A percentile compares a stretch with the other conserved stretches of the same genome.
phyloP scores from a whole-genome alignment of 30 jellyfish, hydroid and myxozoan genomes.

The Nemopilema nomurai region DNA sequence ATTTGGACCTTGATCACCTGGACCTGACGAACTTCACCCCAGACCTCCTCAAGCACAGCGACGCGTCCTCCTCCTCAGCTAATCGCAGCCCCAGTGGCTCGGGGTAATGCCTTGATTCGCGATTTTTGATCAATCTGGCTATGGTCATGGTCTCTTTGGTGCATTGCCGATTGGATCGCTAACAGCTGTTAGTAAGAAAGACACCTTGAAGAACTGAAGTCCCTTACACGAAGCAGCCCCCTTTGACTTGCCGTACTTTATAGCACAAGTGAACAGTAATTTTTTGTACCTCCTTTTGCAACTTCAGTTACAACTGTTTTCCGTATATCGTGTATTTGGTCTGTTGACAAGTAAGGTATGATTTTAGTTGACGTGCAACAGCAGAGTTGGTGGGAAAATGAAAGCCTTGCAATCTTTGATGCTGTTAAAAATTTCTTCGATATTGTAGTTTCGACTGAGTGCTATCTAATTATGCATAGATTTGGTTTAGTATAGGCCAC shows the following conservation, averaged over 20 bases:
- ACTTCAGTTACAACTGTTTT: no score
- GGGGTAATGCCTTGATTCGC: constrained; percentile 6
- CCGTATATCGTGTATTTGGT: no score
- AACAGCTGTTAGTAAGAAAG: background rate
- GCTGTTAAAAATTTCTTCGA: no score
- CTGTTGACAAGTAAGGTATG: no score
- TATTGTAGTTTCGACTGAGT: no score
- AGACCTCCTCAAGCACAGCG: constrained; percentile 36
- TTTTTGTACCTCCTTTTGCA: no score
- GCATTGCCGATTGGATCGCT: background rate
- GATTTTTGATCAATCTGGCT: background rate
- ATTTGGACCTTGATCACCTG: constrained; percentile 21
- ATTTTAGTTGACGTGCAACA: no score
- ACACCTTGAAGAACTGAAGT: background rate
- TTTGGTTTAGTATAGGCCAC: no score
- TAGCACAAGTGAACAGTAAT: no score
- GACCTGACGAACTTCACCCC: constrained; percentile 53
- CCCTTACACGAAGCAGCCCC: background rate
- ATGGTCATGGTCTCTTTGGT: background rate
- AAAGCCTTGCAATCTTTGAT: no score
- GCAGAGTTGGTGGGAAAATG: no score
- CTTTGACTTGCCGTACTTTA: background rate
- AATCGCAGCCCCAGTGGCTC: constrained; percentile 36
- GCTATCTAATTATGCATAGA: no score
- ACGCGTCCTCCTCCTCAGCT: constrained; percentile 3